phyloP scores from a whole-genome alignment of 2,888 invertebrate genomes.

The Stegophylla sp. region DNA sequence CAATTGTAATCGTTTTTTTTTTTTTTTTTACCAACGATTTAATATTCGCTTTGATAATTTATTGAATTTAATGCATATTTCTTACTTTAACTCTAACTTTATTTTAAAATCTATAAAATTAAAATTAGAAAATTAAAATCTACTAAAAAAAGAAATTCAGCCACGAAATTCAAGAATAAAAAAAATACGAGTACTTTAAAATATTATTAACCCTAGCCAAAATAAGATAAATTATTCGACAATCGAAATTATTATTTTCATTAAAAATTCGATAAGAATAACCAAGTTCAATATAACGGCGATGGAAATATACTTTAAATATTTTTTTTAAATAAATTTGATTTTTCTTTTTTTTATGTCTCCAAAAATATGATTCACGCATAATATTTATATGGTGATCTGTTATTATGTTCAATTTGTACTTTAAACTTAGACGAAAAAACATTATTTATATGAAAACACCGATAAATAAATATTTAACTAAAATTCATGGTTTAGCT shows the following conservation, averaged over 20 bases:
- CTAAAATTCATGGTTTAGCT: background rate
- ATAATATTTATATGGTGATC: background rate
- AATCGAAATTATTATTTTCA: background rate
- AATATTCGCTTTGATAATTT: too few relatives aligned
- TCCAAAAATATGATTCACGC: background rate
- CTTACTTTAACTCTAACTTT: too few relatives aligned
- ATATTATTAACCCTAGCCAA: background rate
- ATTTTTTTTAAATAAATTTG: too few relatives aligned
- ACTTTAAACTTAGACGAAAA: slow-evolving; percentile 13
- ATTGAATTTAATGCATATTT: too few relatives aligned
- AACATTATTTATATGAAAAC: background rate
- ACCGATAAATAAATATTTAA: background rate
- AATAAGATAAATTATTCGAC: background rate
- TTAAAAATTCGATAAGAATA: background rate
- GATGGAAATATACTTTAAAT: background rate
- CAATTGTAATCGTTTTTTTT: too few relatives aligned
- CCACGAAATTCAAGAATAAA: too few relatives aligned
- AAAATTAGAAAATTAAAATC: too few relatives aligned
- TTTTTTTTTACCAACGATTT: too few relatives aligned
- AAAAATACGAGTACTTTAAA: too few relatives aligned
- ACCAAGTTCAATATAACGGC: too few relatives aligned
- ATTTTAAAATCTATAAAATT: background rate
- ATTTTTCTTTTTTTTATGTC: background rate
- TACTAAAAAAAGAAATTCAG: too few relatives aligned
- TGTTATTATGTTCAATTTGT: background rate